Evolutionary conservation across 1,140 invertebrate species (phyloP), one percentile per base, ranked within the genome.

Genomic region (Halesus radiatus): DNA sequence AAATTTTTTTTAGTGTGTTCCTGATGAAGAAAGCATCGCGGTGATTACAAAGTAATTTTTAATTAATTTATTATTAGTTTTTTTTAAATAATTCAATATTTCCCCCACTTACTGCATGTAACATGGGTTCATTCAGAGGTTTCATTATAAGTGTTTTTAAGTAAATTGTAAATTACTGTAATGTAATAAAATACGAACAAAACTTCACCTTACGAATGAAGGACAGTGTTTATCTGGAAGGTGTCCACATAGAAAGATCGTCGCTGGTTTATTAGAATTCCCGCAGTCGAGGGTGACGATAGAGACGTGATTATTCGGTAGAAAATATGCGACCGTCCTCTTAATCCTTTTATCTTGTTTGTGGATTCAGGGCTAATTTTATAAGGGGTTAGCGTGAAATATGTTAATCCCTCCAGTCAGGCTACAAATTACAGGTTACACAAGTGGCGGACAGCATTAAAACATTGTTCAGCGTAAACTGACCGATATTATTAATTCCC

Each of bases 321-420:
- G 13, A 66, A 18, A 56, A 18, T 56, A 56, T 56, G 54, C 54
- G 62, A 26, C n/a, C n/a, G 22, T 66, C 62, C 13, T 66, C 18
- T 32, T 66, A 66, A 66, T 66, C 62, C 32, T 66, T 64, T 66
- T 66, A 66, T 66, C 62, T 32, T 18, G 62, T 66, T 29, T 66
- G n/a, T 32, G 26, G 62, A 29, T 32, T 66, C 18, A 15, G 62
- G 62, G 32, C 29, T 66, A 66, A 66, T 66, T 66, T 66, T 66
- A 32, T 66, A 37, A 23, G 26, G 26, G 26, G 62, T n/a, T 66
- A 13, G 20, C 62, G 62, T 66, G 62, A 66, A 66, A 66, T 66
- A 66, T 32, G 26, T 32, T 66, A 29, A 32, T 32, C 26, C 15
- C 37, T 66, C 26, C n/a, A 18, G 32, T 37, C 62, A 29, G 37